A percentile compares a stretch with the other conserved stretches of the same genome.
These are phyloP conservation scores for Mixornis gularis DNA, from an alignment of 2,113 vertebrate species.

Conservation along the genomic window DNA sequence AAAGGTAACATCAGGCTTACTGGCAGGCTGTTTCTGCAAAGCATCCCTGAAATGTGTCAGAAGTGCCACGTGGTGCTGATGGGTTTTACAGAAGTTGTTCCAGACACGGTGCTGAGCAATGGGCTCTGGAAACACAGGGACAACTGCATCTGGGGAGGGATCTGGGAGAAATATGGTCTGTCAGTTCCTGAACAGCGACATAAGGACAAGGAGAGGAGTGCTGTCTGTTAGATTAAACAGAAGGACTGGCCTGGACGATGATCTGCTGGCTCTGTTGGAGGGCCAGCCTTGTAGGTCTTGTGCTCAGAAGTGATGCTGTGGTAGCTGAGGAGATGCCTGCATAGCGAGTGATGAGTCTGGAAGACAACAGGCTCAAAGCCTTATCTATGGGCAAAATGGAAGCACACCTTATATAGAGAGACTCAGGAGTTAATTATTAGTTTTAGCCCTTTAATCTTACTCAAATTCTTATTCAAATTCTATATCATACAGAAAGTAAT, in stretches of 20 bases:
- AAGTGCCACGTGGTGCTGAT: not conserved
- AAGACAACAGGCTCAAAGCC: not conserved
- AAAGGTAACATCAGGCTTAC: not conserved
- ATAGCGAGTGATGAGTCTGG: not conserved
- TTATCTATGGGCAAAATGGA: not conserved
- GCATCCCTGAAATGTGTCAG: not conserved
- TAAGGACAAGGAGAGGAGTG: not conserved
- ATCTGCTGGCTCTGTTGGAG: not conserved
- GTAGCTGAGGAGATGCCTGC: not conserved
- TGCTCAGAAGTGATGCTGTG: not conserved
- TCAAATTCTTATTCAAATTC: not conserved
- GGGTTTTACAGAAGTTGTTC: not conserved
- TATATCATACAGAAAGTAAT: not conserved
- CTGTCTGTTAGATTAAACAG: not conserved
- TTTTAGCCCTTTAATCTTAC: not conserved
- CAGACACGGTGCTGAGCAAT: not conserved
- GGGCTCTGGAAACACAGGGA: not conserved
- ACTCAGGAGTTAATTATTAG: not conserved
- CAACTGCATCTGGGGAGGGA: not conserved
- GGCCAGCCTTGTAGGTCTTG: not conserved
- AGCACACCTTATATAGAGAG: not conserved
- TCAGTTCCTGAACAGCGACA: not conserved
- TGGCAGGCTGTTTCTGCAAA: not conserved
- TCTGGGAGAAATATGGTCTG: not conserved
- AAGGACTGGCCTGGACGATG: not conserved